Evolutionary conservation across 2,888 invertebrate genomes (phyloP).

Genomic region (Taenaris catops): DNA sequence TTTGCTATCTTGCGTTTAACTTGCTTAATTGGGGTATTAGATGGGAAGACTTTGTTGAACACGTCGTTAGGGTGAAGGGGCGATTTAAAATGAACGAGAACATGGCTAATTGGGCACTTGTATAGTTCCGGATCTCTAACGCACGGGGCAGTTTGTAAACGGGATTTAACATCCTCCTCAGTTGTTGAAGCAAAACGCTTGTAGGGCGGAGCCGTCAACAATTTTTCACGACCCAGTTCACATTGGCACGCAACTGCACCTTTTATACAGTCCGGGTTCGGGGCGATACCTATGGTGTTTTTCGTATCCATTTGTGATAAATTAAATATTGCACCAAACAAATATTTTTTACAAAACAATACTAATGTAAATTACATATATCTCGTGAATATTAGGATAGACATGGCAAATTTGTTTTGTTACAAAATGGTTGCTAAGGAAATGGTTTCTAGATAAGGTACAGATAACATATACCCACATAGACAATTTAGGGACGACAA

Average conservation of each 20-base stretch:
- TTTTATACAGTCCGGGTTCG: conserved; percentile 40
- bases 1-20: conserved; percentile 66
- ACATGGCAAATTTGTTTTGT: conserved; percentile 33
- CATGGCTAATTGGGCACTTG: conserved; percentile 63
- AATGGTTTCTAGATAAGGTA: conserved; percentile 8
- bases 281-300: conserved; percentile 43
- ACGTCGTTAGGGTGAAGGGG: conserved; percentile 55
- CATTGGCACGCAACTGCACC: conserved; percentile 57
- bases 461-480: neutral
- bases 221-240: conserved; percentile 64
- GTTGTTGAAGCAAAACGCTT: conserved; percentile 34
- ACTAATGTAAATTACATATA: conserved; percentile 16
- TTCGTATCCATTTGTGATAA: conserved; percentile 32
- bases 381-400: conserved; percentile 25
- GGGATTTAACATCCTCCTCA: conserved; percentile 42
- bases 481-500: too few species aligned
- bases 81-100: conserved; percentile 58
- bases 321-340: conserved; percentile 1
- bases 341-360: conserved; percentile 20
- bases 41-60: conserved; percentile 67
- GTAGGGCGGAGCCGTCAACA: conserved; percentile 64
- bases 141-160: conserved; percentile 57
- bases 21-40: conserved; percentile 57
- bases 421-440: conserved; percentile 42
- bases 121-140: conserved; percentile 48